Evolutionary conservation across 2,797 vertebrate species (phyloP).

Genomic region (Tragopan temminckii): DNA sequence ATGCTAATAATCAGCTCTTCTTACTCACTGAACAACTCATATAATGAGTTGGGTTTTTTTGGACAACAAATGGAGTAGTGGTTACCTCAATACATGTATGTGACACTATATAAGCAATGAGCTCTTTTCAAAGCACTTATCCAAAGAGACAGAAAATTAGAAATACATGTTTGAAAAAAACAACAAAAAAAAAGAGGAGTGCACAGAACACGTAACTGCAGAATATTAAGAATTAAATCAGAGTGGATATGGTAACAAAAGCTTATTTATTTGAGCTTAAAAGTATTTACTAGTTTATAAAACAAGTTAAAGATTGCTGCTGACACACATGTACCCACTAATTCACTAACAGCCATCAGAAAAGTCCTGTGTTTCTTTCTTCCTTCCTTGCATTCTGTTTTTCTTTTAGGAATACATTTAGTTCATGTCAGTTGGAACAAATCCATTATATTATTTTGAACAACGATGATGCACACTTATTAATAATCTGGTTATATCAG

Average conservation of each 20-base stretch:
- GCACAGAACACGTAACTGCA: neutral
- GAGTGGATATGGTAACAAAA: neutral
- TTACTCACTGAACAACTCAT: neutral
- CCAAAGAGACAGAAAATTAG: neutral
- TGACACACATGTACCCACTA: fast-evolving
- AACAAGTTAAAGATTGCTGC: neutral
- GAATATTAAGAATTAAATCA: neutral
- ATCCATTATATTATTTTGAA: neutral
- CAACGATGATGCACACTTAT: neutral
- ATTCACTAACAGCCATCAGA: neutral
- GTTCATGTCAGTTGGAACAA: neutral
- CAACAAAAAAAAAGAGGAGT: neutral
- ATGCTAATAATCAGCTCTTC: neutral
- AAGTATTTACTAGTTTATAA: neutral
- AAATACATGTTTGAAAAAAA: neutral
- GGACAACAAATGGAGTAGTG: neutral
- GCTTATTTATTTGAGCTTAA: neutral
- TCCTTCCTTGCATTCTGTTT: neutral
- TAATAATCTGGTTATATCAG: neutral
- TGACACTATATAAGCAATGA: neutral
- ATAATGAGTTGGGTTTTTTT: neutral
- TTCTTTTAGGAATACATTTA: neutral
- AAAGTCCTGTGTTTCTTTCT: neutral
- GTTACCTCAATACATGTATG: neutral
- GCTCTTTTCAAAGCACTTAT: neutral